Conservation (phyloP, 2,113 vertebrate genomes). For the Coregonus clupeaformis region DNA sequence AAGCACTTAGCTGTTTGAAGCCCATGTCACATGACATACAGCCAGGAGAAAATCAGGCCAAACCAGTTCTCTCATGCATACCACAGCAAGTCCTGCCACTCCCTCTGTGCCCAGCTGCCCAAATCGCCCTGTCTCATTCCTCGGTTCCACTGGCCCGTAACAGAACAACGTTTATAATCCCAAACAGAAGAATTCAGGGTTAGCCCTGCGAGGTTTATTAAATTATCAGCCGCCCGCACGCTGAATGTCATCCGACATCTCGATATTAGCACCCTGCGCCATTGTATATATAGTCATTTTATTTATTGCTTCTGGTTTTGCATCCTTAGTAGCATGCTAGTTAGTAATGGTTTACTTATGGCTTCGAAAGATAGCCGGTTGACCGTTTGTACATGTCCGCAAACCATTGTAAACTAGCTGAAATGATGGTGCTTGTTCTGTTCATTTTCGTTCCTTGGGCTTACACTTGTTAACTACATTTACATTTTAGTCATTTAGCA, state of each 20-base stretch:
- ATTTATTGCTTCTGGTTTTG: not conserved
- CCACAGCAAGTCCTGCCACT: not conserved
- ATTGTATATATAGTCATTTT: not conserved
- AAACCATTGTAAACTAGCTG: no score
- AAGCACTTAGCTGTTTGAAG: constrained; percentile 9
- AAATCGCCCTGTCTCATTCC: no score
- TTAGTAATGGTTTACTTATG: no score
- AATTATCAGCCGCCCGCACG: not conserved
- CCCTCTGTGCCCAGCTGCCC: not conserved
- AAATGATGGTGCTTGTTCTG: no score
- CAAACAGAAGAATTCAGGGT: not conserved
- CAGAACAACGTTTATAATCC: not conserved
- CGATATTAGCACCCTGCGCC: not conserved
- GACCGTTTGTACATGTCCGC: no score
- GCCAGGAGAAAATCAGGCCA: constrained; percentile 38
- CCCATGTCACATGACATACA: constrained; percentile 23
- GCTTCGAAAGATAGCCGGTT: no score
- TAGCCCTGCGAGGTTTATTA: not conserved
- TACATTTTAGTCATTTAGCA: no score
- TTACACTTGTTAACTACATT: no score
- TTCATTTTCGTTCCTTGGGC: no score
- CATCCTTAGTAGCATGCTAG: no score
- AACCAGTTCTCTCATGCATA: constrained; percentile 35
- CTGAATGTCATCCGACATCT: not conserved
- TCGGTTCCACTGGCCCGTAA: not conserved